Percentiles rank a stretch among this genome's conserved stretches.
Conservation (phyloP, 2,113 vertebrate genomes). For the Paedocypris sp. region DNA sequence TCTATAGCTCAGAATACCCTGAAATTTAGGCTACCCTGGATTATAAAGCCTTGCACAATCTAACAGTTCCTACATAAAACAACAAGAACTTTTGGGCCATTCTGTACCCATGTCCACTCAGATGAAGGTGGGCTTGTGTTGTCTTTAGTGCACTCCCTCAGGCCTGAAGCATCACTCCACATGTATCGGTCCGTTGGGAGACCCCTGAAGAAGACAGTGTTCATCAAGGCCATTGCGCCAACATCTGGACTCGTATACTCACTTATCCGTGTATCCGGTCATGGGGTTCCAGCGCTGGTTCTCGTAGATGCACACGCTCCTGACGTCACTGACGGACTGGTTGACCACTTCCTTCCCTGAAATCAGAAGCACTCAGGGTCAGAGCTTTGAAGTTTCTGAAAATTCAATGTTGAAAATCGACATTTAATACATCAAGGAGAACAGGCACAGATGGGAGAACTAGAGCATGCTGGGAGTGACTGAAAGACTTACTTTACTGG, state of each 20-base stretch:
- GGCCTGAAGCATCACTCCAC: slow-evolving; percentile 86
- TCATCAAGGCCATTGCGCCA: no score
- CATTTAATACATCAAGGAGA: no score
- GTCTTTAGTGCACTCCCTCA: slow-evolving; percentile 83
- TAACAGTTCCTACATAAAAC: no score
- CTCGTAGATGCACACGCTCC: slow-evolving; percentile 81
- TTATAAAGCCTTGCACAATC: no score
- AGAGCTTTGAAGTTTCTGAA: no score
- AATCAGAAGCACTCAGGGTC: not conserved
- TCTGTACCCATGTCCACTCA: slow-evolving; percentile 82
- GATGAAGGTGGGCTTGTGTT: slow-evolving; percentile 80
- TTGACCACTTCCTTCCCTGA: slow-evolving; percentile 18
- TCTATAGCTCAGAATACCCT: no score
- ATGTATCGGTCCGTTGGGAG: slow-evolving; percentile 89
- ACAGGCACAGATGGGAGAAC: no score
- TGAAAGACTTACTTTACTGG: no score
- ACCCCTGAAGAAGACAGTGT: slow-evolving; percentile 61
- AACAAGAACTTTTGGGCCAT: not conserved
- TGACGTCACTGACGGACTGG: slow-evolving; percentile 71
- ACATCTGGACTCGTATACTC: not conserved
- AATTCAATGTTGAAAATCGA: no score
- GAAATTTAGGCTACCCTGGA: no score
- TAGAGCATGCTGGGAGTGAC: no score
- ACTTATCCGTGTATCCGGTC: slow-evolving; percentile 91
- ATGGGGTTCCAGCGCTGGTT: slow-evolving; percentile 97